A percentile compares a stretch with the other conserved stretches of the same genome.
These are phyloP conservation scores for Columba janthina DNA, from an alignment of 2,113 vertebrate genomes.

Conservation along the genomic window DNA sequence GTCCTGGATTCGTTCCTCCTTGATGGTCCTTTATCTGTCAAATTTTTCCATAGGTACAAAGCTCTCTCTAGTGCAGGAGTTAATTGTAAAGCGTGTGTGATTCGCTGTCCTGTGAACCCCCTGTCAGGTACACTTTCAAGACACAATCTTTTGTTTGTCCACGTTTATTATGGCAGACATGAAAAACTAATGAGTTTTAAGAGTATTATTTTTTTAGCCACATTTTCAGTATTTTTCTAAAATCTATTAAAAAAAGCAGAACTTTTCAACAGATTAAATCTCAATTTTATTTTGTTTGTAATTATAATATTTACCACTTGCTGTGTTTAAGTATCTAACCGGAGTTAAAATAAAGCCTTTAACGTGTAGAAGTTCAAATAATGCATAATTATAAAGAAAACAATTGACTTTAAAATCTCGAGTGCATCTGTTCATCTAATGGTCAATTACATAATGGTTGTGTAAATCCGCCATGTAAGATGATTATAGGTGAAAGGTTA, in stretches of 20 bases:
- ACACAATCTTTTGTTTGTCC: background rate
- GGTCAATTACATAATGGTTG: conserved; percentile 69
- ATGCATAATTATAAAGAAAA: conserved; percentile 34
- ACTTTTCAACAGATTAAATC: background rate
- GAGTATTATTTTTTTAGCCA: background rate
- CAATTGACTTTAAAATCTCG: conserved; percentile 47
- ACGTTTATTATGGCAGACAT: background rate
- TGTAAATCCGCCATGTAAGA: conserved; percentile 62
- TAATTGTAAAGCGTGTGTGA: background rate
- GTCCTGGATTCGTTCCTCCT: background rate
- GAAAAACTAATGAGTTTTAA: background rate
- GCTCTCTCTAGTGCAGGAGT: background rate
- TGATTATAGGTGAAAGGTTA: conserved; percentile 73
- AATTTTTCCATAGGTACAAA: background rate
- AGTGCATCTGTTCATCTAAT: conserved; percentile 54
- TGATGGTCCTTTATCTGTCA: background rate
- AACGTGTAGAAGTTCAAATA: background rate
- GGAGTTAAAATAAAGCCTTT: background rate
- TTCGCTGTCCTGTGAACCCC: background rate
- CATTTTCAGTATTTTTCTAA: background rate
- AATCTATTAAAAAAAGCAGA: background rate
- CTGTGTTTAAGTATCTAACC: background rate
- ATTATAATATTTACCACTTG: background rate
- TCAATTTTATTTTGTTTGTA: background rate
- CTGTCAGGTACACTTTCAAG: background rate